A percentile compares a stretch with the other conserved stretches of the same genome.
Evolutionary conservation across 1,140 invertebrate genomes (phyloP).

Genomic region (Neodiprion fabricii): DNA sequence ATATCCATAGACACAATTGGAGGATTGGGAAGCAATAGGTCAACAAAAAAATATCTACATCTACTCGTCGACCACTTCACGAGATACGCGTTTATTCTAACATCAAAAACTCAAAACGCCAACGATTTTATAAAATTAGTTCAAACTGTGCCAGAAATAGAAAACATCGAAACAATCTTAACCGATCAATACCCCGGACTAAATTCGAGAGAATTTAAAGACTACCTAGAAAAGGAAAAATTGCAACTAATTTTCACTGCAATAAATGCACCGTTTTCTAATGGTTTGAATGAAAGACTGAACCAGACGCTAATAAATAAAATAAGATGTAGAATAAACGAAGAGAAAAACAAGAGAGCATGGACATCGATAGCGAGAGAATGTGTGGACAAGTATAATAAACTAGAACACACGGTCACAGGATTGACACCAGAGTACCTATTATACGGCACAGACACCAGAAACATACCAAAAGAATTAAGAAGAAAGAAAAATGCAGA

Average conservation of each 20-base stretch:
- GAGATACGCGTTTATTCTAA: constrained; percentile 42
- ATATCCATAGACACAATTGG: constrained; percentile 23
- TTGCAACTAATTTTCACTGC: constrained; percentile 27
- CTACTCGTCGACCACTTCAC: constrained; percentile 30
- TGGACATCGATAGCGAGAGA: constrained; percentile 10
- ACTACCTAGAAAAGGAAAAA: constrained; percentile 23
- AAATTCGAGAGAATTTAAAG: constrained; percentile 29
- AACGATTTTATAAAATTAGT: constrained; percentile 48
- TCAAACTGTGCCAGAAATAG: constrained; percentile 14
- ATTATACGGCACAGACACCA: not conserved
- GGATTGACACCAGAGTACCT: constrained; percentile 2
- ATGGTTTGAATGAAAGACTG: no score
- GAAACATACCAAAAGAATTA: constrained; percentile 2
- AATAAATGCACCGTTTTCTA: constrained; percentile 19
- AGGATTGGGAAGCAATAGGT: constrained; percentile 20
- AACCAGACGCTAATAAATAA: constrained; percentile 8
- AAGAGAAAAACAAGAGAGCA: constrained; percentile 9
- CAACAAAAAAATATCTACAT: constrained; percentile 23
- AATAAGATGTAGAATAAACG: constrained; percentile 15
- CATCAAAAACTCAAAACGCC: constrained; percentile 41
- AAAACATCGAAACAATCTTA: no score
- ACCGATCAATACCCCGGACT: no score
- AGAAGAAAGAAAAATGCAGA: not conserved
- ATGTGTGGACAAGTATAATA: constrained; percentile 8
- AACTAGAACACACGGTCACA: not conserved